Percentiles rank a stretch among this genome's conserved stretches.
Evolutionary conservation across 2,113 vertebrate species (phyloP).

Genomic region (Sphyrna mokarran): DNA sequence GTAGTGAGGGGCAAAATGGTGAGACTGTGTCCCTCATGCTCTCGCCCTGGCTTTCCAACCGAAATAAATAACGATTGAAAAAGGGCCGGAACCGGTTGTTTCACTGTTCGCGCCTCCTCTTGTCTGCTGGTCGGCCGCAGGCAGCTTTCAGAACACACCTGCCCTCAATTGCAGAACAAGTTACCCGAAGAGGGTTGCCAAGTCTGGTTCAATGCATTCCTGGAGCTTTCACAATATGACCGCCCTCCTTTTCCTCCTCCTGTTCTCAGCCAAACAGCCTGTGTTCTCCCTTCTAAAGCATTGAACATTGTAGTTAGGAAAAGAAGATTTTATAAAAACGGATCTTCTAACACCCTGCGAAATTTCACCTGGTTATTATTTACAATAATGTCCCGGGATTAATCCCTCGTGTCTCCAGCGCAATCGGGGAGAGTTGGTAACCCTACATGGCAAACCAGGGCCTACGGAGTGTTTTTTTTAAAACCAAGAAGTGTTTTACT

Average conservation of each 20-base stretch:
- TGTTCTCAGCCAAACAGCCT: not conserved
- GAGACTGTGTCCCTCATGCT: conserved; percentile 1
- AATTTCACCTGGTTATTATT: not conserved
- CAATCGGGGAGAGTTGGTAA: not conserved
- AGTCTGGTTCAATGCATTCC: not conserved
- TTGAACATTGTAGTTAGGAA: not conserved
- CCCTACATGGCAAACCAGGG: not conserved
- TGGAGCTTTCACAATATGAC: not conserved
- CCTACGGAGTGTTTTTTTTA: not conserved
- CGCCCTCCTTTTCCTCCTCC: no score
- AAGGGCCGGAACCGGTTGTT: not conserved
- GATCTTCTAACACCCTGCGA: not conserved
- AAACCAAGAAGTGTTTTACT: not conserved
- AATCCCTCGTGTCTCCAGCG: not conserved
- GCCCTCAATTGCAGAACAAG: not conserved
- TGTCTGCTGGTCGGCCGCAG: not conserved
- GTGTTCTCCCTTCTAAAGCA: no score
- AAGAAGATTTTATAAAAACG: not conserved
- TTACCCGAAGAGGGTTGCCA: not conserved
- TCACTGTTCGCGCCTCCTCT: not conserved
- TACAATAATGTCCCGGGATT: not conserved
- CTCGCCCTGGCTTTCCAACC: not conserved
- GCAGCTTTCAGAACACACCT: not conserved
- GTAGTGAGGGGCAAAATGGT: conserved; percentile 23
- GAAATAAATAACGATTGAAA: conserved; percentile 18